These are phyloP conservation scores for Leucosticte australis DNA, from an alignment of 2,113 vertebrate genomes.

Conservation along the genomic window DNA sequence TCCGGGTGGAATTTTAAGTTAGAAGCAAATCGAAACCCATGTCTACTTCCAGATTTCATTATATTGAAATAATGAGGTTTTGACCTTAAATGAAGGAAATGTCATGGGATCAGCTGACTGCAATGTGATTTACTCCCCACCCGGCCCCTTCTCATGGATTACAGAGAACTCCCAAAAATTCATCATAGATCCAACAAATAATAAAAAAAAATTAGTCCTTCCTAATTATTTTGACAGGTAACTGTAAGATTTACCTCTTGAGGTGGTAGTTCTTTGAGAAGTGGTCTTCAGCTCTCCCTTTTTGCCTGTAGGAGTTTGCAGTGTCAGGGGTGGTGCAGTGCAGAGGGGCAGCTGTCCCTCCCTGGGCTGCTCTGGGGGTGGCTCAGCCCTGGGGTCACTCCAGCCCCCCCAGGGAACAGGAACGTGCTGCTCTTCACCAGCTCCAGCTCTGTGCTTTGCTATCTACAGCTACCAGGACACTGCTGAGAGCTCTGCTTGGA, in stretches of 20 bases:
- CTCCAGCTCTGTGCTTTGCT: not conserved
- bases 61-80: not conserved
- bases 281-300: not conserved
- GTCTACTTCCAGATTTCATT: conserved; percentile 7
- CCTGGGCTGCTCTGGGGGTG: not conserved
- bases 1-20: not conserved
- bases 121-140: not conserved
- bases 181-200: not conserved
- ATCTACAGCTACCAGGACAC: not conserved
- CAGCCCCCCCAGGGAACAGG: not conserved
- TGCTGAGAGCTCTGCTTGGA: not conserved
- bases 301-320: not conserved
- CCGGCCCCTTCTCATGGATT: not conserved
- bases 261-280: not conserved
- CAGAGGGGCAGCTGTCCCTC: not conserved
- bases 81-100: conserved; percentile 9
- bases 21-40: not conserved
- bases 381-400: not conserved
- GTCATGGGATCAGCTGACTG: not conserved
- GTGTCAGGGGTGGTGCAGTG: not conserved
- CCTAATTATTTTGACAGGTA: not conserved
- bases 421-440: not conserved
- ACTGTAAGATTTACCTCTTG: not conserved
- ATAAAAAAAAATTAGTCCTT: not conserved
- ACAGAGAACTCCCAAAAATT: not conserved